A percentile compares a stretch with the other conserved stretches of the same genome.
Evolutionary conservation across 1,140 invertebrate genomes (phyloP).

Genomic region (Drosophila ironensis): DNA sequence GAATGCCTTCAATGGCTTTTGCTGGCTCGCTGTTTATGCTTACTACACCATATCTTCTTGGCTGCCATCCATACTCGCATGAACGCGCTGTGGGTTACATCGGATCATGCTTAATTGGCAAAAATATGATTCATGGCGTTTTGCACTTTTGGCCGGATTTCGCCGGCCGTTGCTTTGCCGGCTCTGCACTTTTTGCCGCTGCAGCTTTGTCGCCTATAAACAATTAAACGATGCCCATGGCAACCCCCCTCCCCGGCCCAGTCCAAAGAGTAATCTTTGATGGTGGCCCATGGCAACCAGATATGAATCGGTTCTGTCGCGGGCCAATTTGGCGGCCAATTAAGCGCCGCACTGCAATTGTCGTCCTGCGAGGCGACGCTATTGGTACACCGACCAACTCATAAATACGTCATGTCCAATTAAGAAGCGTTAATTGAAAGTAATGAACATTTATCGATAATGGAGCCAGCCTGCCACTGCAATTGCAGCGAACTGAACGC

Average conservation of each 20-base stretch:
- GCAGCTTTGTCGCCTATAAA: constrained; percentile 31
- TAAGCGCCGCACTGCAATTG: constrained; percentile 23
- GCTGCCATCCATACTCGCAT: constrained; percentile 20
- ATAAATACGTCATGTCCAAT: constrained; percentile 79
- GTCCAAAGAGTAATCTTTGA: constrained; percentile 9
- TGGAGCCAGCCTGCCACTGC: too few species aligned
- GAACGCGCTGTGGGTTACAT: constrained; percentile 43
- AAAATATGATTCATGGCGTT: constrained; percentile 78
- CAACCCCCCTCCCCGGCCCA: neutral
- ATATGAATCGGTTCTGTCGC: neutral
- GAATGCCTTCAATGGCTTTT: constrained; percentile 62
- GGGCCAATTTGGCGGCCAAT: constrained; percentile 10
- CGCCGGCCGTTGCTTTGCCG: neutral
- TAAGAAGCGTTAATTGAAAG: constrained; percentile 67
- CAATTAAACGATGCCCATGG: constrained; percentile 28
- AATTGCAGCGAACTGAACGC: too few species aligned
- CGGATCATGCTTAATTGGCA: constrained; percentile 76
- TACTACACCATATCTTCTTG: neutral
- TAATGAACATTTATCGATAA: constrained; percentile 60
- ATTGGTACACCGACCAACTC: constrained; percentile 49
- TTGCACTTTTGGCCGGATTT: constrained; percentile 52
- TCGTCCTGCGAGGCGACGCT: constrained; percentile 3
- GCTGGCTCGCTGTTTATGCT: constrained; percentile 35
- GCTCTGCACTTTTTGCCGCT: neutral
- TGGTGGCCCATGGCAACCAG: neutral